phyloP scores from a whole-genome alignment of 2,113 vertebrate species.

The Phainopepla nitens region DNA sequence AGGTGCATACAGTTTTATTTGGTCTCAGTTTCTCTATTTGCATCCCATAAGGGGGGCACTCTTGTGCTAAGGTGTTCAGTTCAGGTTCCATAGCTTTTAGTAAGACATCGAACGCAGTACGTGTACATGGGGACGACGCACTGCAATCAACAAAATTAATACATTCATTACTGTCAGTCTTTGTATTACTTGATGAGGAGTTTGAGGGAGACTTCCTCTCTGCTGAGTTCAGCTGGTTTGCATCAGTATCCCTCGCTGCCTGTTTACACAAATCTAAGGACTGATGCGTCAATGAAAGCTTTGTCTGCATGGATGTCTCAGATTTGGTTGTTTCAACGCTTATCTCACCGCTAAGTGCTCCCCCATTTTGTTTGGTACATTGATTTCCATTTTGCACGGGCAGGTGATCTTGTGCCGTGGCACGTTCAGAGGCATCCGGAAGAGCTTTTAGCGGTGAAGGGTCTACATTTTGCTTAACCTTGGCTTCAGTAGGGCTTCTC shows the following conservation, averaged over 20 bases:
- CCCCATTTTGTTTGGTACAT: conserved; percentile 68
- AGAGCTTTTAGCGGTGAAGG: conserved; percentile 45
- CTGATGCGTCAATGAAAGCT: conserved; percentile 47
- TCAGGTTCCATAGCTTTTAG: conserved; percentile 98
- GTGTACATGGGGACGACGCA: conserved; percentile 70
- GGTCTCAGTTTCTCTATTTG: conserved; percentile 76
- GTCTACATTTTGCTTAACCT: conserved; percentile 73
- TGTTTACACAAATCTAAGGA: conserved; percentile 64
- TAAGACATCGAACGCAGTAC: conserved; percentile 90
- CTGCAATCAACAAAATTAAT: conserved; percentile 58
- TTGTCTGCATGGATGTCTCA: conserved; percentile 64
- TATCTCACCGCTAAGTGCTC: conserved; percentile 35
- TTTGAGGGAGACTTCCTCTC: conserved; percentile 32
- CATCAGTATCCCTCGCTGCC: conserved; percentile 55
- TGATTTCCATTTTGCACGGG: conserved; percentile 61
- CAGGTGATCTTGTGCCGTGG: conserved; percentile 30
- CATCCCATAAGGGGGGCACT: conserved; percentile 71
- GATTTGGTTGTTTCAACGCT: conserved; percentile 44
- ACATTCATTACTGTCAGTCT: conserved; percentile 72
- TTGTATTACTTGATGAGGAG: conserved; percentile 57
- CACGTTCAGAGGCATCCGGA: conserved; percentile 51
- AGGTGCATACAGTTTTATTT: conserved; percentile 66
- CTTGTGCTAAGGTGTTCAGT: conserved; percentile 88
- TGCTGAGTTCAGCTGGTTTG: not conserved
- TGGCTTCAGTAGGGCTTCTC: conserved; percentile 84